Evolutionary conservation across 2,888 invertebrate genomes (phyloP).

Genomic region (Nemoura dubitans): DNA sequence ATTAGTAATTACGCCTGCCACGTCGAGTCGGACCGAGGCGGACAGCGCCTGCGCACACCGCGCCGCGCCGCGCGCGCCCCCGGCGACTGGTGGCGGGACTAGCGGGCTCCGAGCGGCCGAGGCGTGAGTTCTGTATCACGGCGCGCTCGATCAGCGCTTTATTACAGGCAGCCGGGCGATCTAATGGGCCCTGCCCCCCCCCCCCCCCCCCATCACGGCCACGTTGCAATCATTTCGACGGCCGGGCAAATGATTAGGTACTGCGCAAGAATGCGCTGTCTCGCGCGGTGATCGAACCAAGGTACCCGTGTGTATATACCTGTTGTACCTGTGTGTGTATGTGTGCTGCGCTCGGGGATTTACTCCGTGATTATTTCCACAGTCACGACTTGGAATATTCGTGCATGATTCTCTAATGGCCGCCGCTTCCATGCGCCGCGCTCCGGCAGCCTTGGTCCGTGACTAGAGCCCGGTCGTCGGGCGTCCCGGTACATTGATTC

Average conservation of each 20-base stretch:
- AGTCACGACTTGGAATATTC: slow-evolving; percentile 30
- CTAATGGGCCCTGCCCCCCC: background rate
- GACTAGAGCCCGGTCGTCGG: background rate
- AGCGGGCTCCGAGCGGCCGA: background rate
- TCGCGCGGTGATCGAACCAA: background rate
- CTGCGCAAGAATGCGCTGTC: background rate
- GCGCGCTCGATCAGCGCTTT: background rate
- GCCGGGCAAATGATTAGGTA: background rate
- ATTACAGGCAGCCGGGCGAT: background rate
- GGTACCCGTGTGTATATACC: background rate
- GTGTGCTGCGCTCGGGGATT: no score
- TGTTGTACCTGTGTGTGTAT: no score
- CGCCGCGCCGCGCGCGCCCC: background rate
- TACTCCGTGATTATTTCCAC: slow-evolving; percentile 20
- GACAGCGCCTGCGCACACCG: background rate
- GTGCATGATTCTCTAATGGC: slow-evolving; percentile 32
- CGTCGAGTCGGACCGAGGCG: background rate
- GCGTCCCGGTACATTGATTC: background rate
- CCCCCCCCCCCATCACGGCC: no score
- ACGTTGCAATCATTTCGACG: slow-evolving; percentile 16
- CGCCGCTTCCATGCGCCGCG: background rate
- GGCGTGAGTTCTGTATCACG: slow-evolving; percentile 15
- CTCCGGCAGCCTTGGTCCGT: background rate
- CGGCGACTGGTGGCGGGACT: background rate
- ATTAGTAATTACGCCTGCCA: slow-evolving; percentile 19